Base-by-base conservation (phyloP, 2,888 invertebrate species). In the Micoletzkya japonica region DNA sequence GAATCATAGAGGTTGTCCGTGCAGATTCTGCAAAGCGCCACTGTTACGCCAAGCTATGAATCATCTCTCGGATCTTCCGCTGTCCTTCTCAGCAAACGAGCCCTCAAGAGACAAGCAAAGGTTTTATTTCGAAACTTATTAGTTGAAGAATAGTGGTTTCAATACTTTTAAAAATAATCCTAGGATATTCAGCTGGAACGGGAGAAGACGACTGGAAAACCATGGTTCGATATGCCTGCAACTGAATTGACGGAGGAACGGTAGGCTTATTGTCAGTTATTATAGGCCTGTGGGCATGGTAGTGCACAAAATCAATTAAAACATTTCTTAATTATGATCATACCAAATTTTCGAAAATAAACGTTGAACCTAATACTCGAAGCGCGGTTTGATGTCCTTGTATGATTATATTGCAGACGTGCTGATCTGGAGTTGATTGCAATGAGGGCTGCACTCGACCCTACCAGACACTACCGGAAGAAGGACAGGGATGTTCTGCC, bases 381-480 rank as follows among this genome's bases (percentile, higher is more conserved):
- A n/a, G n/a, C n/a, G n/a, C n/a, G n/a, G n/a, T n/a, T n/a, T n/a
- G n/a, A n/a, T n/a, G n/a, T n/a, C n/a, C n/a, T n/a, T n/a, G n/a
- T n/a, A n/a, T 44, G 10, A 44, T 44, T 10, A 44, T 14, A 14
- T 44, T 44, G 10, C 44, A 44, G 56, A 10, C 56, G 56, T 54
- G 56, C 56, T 10, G 95, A 97, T 87, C 88, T 98, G 17, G 91
- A 92, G 87, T 88, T 95, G 14, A 87, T 98, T 1, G 92, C 93
- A 87, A 95, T 97, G 95, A 90, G 97, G 81, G 92, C 93, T 0
- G 92, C 90, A 0, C 28, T 82, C 28, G 92, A 97, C 88, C 93
- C 95, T 0, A 95, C 95, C 86, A 91, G 91, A 77, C 96, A 95
- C 87, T 97, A 96, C 88, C 96, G 95, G 87, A 92, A 92, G 83